These are phyloP conservation scores for Erythrolamprus reginae DNA, from an alignment of 2,113 vertebrate genomes.

Conservation along the genomic window DNA sequence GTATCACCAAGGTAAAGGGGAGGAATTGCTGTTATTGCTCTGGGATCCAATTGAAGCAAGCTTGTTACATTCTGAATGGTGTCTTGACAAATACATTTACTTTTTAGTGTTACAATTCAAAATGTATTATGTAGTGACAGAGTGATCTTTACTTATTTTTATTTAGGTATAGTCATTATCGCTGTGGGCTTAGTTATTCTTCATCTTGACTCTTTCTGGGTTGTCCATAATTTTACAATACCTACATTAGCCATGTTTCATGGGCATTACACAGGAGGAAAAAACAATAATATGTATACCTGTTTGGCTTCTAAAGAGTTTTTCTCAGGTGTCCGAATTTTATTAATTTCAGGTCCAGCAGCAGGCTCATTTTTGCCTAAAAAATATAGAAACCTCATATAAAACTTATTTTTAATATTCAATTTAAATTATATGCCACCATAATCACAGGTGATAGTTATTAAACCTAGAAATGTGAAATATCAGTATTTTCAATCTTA, in stretches of 20 bases:
- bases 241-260: not conserved
- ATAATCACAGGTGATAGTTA: not conserved
- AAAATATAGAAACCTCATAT: conserved; percentile 17
- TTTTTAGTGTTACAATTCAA: not conserved
- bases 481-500: not conserved
- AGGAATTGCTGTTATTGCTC: not conserved
- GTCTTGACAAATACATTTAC: not conserved
- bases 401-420: not conserved
- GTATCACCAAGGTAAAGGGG: not conserved
- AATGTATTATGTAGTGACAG: not conserved
- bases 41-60: not conserved
- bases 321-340: conserved; percentile 91
- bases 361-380: conserved; percentile 88
- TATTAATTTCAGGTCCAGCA: conserved; percentile 82
- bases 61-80: not conserved
- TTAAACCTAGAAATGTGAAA: not conserved
- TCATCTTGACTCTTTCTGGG: not conserved
- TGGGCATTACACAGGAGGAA: not conserved
- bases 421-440: not conserved
- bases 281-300: conserved; percentile 47
- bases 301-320: conserved; percentile 83
- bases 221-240: not conserved
- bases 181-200: not conserved
- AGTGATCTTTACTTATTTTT: not conserved
- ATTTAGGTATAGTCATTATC: not conserved